Evolutionary conservation across 2,888 invertebrate genomes (phyloP).

Genomic region (Caradrina clavipalpis): DNA sequence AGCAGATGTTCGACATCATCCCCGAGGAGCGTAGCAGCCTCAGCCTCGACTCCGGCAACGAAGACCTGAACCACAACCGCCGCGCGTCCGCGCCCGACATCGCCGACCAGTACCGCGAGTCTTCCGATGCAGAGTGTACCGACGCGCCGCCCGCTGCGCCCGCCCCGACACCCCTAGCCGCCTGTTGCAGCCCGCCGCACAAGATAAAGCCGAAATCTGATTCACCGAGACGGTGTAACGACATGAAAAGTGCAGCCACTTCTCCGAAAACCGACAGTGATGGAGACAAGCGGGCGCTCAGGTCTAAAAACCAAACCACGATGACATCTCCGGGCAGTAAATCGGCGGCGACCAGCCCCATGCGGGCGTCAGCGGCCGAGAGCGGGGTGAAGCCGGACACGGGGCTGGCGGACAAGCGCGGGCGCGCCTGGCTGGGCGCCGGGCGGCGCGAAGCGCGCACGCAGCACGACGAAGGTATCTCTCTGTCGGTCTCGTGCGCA

Average conservation of each 20-base stretch:
- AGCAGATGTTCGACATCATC: slow-evolving; percentile 89
- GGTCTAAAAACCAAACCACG: slow-evolving; percentile 64
- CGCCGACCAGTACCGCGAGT: slow-evolving; percentile 61
- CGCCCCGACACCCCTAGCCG: slow-evolving; percentile 31
- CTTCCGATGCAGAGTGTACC: slow-evolving; percentile 49
- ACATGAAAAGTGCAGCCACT: slow-evolving; percentile 71
- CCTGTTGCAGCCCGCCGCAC: slow-evolving; percentile 12
- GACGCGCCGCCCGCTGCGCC: slow-evolving; percentile 34
- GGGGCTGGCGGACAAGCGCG: slow-evolving; percentile 59
- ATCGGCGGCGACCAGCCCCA: slow-evolving; percentile 76
- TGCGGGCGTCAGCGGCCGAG: slow-evolving; percentile 60
- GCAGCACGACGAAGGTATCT: slow-evolving; percentile 71
- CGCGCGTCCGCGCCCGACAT: slow-evolving; percentile 72
- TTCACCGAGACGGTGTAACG: slow-evolving; percentile 14
- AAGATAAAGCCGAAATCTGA: slow-evolving; percentile 4
- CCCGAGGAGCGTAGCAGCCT: slow-evolving; percentile 90
- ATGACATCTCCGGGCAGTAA: slow-evolving; percentile 74
- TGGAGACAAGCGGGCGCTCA: slow-evolving; percentile 45
- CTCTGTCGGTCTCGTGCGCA: slow-evolving; percentile 64
- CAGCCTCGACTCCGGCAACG: slow-evolving; percentile 86
- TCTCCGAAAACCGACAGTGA: slow-evolving; percentile 71
- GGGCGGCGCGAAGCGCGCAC: slow-evolving; percentile 54
- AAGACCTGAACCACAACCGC: slow-evolving; percentile 72
- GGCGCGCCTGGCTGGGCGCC: slow-evolving; percentile 62
- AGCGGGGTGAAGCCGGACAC: slow-evolving; percentile 40